phyloP scores from a whole-genome alignment of 2,113 vertebrate species.

The Callospermophilus lateralis region DNA sequence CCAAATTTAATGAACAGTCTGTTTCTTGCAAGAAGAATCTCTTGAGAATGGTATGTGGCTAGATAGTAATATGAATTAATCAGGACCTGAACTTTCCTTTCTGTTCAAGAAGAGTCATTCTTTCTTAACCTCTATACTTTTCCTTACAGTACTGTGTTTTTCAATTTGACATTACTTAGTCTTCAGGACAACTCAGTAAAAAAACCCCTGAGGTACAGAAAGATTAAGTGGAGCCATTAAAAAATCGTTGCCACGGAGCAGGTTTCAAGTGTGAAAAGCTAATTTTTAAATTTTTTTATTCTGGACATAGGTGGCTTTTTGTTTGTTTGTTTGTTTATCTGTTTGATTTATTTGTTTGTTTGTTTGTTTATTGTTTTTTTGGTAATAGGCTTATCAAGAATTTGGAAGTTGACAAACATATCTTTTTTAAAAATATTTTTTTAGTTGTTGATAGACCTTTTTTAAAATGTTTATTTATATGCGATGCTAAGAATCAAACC shows the following conservation, averaged over 20 bases:
- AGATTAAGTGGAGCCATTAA: neutral
- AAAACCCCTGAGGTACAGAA: neutral
- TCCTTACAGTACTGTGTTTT: conserved; percentile 39
- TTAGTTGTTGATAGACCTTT: too few species aligned
- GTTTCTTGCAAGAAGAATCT: conserved; percentile 16
- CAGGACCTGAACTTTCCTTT: neutral
- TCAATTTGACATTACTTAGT: conserved; percentile 15
- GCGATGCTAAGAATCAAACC: too few species aligned
- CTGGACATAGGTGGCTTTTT: neutral
- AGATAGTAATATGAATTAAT: conserved; percentile 1
- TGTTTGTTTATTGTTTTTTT: neutral
- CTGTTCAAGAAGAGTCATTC: conserved; percentile 11
- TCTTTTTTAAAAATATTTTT: neutral
- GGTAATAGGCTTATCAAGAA: neutral
- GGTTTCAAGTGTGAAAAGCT: neutral
- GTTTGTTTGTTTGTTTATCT: neutral
- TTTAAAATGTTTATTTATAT: too few species aligned
- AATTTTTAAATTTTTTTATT: too few species aligned
- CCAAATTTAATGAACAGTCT: neutral
- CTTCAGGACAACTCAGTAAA: conserved; percentile 17
- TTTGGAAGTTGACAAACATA: conserved; percentile 9
- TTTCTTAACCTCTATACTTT: conserved; percentile 42
- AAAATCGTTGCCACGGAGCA: neutral
- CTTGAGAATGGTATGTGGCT: neutral
- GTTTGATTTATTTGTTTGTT: neutral